Conservation (phyloP, 2,113 vertebrate species). For the Aldabrachelys gigantea region DNA sequence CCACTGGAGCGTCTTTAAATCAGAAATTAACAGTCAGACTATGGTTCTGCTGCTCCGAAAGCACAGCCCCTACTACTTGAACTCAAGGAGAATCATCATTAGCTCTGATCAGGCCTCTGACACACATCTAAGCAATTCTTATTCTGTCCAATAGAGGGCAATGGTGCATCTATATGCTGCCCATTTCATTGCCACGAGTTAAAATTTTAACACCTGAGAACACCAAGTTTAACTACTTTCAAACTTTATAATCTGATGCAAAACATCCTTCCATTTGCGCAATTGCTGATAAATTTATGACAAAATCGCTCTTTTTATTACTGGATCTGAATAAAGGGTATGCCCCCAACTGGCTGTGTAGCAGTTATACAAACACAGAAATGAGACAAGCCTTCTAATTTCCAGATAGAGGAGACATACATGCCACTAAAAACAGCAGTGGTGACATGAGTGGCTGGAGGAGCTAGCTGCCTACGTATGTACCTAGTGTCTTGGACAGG, state of each 20-base stretch:
- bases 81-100: neutral
- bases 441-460: neutral
- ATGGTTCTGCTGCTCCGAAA: neutral
- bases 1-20: neutral
- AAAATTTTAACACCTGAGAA: neutral
- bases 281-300: neutral
- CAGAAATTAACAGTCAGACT: accelerated
- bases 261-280: neutral
- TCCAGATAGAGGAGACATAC: neutral
- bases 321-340: neutral
- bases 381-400: neutral
- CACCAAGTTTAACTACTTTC: neutral
- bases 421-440: neutral
- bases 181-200: neutral
- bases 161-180: neutral
- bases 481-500: neutral
- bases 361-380: neutral
- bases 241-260: neutral
- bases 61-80: neutral
- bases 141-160: neutral
- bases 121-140: neutral
- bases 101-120: neutral
- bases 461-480: neutral
- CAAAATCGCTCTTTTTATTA: neutral
- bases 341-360: neutral